Conservation (phyloP, 2,113 vertebrate genomes). For the Corvus hawaiiensis region DNA sequence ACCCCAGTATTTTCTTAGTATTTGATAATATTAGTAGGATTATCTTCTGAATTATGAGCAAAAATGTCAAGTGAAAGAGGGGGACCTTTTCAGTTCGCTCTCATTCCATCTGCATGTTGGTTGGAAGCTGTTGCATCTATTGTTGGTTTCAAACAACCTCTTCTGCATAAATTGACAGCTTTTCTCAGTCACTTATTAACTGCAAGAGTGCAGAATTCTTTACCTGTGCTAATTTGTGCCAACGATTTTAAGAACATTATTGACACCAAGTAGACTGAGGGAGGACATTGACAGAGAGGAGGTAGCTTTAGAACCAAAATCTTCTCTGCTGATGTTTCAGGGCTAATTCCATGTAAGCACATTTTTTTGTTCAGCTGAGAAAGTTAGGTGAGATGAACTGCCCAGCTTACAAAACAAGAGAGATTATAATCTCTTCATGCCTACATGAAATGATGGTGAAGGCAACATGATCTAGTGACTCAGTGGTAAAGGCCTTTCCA, state of each 20-base stretch:
- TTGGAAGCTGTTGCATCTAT: neutral
- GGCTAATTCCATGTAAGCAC: neutral
- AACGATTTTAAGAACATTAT: neutral
- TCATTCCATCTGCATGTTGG: neutral
- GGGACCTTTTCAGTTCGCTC: neutral
- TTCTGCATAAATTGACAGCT: conserved; percentile 46
- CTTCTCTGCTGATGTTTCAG: neutral
- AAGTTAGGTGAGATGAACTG: neutral
- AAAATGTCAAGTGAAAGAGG: neutral
- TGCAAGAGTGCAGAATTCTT: conserved; percentile 18
- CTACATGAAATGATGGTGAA: neutral
- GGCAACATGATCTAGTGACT: accelerated
- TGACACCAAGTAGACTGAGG: neutral
- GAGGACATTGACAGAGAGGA: neutral
- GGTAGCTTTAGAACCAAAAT: neutral
- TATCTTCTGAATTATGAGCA: neutral
- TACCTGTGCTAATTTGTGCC: neutral
- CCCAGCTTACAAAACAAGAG: neutral
- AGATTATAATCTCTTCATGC: neutral
- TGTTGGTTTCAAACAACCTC: neutral
- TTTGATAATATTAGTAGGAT: neutral
- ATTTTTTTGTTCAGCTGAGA: neutral
- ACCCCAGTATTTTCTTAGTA: neutral
- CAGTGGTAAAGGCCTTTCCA: neutral
- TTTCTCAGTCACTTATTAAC: conserved; percentile 64